These are phyloP conservation scores for Phymatocera aterrima DNA, from an alignment of 2,888 invertebrate genomes.

Conservation along the genomic window DNA sequence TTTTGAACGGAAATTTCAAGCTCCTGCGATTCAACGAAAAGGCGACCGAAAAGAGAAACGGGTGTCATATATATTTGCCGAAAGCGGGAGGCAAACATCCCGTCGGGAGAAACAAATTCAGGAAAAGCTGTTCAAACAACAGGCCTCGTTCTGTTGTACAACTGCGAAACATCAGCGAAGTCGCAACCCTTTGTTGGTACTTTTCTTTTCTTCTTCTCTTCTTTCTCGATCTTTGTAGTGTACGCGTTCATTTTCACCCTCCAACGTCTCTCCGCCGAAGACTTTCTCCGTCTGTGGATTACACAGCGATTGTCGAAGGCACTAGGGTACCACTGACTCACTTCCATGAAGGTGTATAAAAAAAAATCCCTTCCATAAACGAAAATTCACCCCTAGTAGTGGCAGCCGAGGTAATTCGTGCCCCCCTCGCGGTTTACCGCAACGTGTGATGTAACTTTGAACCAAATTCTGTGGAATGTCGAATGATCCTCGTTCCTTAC, in stretches of 20 bases:
- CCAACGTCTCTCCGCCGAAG: no score
- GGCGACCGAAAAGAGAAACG: background rate
- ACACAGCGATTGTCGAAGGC: no score
- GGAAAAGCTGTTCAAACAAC: conserved; percentile 26
- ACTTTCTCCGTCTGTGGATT: no score
- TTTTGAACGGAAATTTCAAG: no score
- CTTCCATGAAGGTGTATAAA: no score
- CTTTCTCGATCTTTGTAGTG: background rate
- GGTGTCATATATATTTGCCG: background rate
- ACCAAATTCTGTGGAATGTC: background rate
- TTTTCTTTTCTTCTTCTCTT: background rate
- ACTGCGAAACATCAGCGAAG: background rate
- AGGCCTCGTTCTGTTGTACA: background rate
- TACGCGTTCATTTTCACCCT: background rate
- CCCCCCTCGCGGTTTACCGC: background rate
- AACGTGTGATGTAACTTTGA: background rate
- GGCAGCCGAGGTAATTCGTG: background rate
- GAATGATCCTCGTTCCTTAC: no score
- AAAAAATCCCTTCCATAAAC: no score
- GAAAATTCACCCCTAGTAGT: background rate
- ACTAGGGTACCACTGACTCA: no score
- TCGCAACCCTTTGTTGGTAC: background rate
- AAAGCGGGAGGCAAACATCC: background rate
- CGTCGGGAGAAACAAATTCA: conserved; percentile 13
- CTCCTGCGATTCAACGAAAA: no score